A percentile compares a stretch with the other conserved stretches of the same genome.
Evolutionary conservation across 2,113 vertebrate genomes (phyloP).

Genomic region (Sitta europaea): DNA sequence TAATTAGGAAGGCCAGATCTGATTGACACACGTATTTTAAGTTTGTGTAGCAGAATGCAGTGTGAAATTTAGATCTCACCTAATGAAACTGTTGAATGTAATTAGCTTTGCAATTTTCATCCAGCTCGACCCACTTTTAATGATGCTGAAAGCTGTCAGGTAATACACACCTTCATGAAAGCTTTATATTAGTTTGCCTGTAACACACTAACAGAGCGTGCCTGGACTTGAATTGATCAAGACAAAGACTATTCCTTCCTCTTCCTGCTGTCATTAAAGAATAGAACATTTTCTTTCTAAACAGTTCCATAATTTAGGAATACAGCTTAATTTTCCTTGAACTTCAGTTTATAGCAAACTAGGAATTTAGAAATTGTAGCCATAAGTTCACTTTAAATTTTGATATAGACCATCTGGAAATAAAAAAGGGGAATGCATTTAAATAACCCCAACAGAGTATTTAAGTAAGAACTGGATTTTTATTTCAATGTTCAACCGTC

Average conservation of each 20-base stretch:
- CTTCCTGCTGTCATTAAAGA: background rate
- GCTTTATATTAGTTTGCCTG: background rate
- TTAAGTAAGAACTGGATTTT: background rate
- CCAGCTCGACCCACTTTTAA: background rate
- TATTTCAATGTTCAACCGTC: background rate
- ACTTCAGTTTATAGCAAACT: background rate
- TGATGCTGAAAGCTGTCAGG: background rate
- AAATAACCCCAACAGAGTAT: background rate
- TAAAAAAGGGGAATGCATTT: background rate
- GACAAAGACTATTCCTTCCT: background rate
- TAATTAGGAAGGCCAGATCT: background rate
- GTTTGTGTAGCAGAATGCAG: background rate
- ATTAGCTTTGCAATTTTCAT: background rate
- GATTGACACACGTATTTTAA: accelerated
- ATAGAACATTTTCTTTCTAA: background rate
- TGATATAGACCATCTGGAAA: background rate
- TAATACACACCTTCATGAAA: accelerated
- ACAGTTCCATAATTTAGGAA: background rate
- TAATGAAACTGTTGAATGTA: background rate
- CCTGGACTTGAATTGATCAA: background rate
- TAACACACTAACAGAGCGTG: background rate
- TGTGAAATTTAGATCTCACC: background rate
- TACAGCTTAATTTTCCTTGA: background rate
- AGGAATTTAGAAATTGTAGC: background rate
- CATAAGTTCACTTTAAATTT: background rate